Base-by-base conservation (phyloP, 92 coral and sea anemone genomes). In the Epizoanthus scotinus region DNA sequence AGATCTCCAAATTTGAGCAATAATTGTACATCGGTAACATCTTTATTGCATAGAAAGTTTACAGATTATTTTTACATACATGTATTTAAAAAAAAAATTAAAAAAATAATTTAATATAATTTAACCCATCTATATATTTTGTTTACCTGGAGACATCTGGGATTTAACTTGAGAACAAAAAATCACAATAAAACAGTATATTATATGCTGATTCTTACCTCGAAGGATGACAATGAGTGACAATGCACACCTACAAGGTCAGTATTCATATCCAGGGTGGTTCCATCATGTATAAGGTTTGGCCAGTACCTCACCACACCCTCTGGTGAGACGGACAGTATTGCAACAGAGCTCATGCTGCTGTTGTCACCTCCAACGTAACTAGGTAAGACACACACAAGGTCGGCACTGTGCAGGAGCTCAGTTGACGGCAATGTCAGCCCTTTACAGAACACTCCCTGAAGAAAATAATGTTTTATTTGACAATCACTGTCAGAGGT, bases 221-320 rank as follows among this genome's bases (percentile, higher is more conserved):
- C 98, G 52, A 95, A 93, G 40, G 91, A 89, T 40, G 91, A 78
- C 22, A 95, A 78, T 15, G 99, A 95, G 66, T 93, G 96, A 77
- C 94, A 95, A 8, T 91, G 94, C 15, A 88, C 90, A 64, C 98
- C 99, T 44, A 85, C 90, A 58, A 93, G 70, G 29, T 95, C 99
- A n/a, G 95, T 84, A n/a, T 88, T 91, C 67, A 90, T 81, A 50
- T 95, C 99, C 9, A 95, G 57, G 12, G 86, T 81, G 78, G 75
- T 89, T 52, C 89, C 87, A 24, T 93, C 99, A 77, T 93, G 93
- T 14, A 83, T 88, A 78, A 93, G 94, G 86, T 92, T 91, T 0
- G 99, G 98, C 99, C 99, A 95, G 63, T 95, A 93, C 29, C 98
- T 89, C 13, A 95, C 96, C 79, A 89, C 44, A 28, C 99, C 99